These are phyloP conservation scores for Papilio demoleus DNA, from an alignment of 2,888 invertebrate genomes.

Conservation along the genomic window DNA sequence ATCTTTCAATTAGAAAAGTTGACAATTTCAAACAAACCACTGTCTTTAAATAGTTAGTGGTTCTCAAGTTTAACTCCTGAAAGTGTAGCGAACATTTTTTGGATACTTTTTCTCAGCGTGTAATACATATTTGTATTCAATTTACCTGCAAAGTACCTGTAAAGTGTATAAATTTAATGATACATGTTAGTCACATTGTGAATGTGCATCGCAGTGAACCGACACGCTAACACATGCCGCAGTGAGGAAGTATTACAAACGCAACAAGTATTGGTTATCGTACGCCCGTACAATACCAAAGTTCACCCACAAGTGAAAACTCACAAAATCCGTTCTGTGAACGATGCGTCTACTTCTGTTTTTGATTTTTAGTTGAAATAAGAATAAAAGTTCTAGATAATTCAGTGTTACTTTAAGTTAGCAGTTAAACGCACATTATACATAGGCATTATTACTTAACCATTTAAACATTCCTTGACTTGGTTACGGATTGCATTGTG, in stretches of 20 bases:
- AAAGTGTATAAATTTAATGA: slow-evolving; percentile 80
- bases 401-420: slow-evolving; percentile 83
- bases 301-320: slow-evolving; percentile 77
- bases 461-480: slow-evolving; percentile 82
- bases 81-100: slow-evolving; percentile 6
- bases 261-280: slow-evolving; percentile 59
- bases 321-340: slow-evolving; percentile 80
- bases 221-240: too few species aligned
- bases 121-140: slow-evolving; percentile 74
- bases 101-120: slow-evolving; percentile 35
- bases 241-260: too few species aligned
- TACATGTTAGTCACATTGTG: slow-evolving; percentile 64
- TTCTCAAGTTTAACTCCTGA: background rate
- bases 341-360: slow-evolving; percentile 76
- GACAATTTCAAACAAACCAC: background rate
- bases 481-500: slow-evolving; percentile 74
- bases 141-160: slow-evolving; percentile 82
- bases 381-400: slow-evolving; percentile 75
- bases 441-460: slow-evolving; percentile 83
- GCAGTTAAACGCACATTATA: slow-evolving; percentile 80
- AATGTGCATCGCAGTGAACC: slow-evolving; percentile 79
- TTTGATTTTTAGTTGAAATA: slow-evolving; percentile 77
- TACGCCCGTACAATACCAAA: slow-evolving; percentile 79
- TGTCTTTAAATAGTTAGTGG: background rate
- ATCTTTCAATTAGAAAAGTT: background rate